Conservation (phyloP, 2,797 vertebrate species). For the Malurus leucopterus region DNA sequence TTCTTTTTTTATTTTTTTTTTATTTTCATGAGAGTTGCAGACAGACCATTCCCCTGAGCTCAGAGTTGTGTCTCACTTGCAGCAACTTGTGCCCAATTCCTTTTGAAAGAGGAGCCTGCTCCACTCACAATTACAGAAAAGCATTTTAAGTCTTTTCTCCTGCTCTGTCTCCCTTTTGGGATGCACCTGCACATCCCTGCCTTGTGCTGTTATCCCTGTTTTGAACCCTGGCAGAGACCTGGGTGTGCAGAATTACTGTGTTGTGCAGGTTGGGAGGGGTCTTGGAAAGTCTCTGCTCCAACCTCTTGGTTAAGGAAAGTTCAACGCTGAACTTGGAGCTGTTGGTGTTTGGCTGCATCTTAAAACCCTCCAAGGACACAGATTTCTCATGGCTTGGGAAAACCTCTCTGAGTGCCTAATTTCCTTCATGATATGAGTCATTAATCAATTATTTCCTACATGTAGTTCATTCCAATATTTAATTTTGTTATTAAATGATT, state of each 20-base stretch:
- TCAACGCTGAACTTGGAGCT: not conserved
- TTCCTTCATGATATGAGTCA: accelerated
- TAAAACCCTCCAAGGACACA: not conserved
- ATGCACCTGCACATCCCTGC: not conserved
- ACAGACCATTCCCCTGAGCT: not conserved
- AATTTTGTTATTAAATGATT: not conserved
- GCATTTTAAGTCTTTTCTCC: not conserved
- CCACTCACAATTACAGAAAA: not conserved
- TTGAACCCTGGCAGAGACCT: not conserved
- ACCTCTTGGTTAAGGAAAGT: not conserved
- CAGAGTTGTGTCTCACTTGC: not conserved
- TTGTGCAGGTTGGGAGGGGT: not conserved
- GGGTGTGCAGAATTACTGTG: not conserved
- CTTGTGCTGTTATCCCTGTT: not conserved
- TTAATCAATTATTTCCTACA: not conserved
- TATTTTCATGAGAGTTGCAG: not conserved
- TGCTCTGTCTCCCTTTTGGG: not conserved
- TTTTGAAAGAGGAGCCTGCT: not conserved
- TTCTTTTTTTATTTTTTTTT: too few species aligned
- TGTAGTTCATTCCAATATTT: not conserved
- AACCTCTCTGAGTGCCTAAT: not conserved
- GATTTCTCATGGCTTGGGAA: not conserved
- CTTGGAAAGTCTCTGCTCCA: not conserved
- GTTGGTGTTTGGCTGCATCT: not conserved
- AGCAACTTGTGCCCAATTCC: not conserved